Percentiles rank a stretch among this genome's conserved stretches.
phyloP scores from a whole-genome alignment of 2,888 invertebrate species.

The Drosophila borborema region DNA sequence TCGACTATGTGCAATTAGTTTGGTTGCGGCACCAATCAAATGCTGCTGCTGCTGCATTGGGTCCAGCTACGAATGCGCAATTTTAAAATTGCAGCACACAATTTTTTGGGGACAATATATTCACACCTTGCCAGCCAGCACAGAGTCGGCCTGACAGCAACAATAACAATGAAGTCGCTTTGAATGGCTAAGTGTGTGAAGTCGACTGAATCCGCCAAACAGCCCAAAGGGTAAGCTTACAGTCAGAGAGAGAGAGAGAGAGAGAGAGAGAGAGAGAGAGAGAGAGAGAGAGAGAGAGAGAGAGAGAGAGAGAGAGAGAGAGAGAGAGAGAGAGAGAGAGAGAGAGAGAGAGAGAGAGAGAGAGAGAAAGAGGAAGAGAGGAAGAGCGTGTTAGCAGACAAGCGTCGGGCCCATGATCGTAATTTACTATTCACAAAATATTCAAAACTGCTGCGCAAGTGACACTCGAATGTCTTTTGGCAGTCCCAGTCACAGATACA shows the following conservation, averaged over 20 bases:
- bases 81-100: conserved; percentile 53
- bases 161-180: conserved; percentile 31
- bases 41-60: conserved; percentile 31
- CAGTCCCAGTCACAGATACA: conserved; percentile 52
- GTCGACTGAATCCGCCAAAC: too few relatives aligned
- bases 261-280: too few relatives aligned
- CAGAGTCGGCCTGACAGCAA: conserved; percentile 2
- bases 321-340: too few relatives aligned
- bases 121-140: conserved; percentile 50
- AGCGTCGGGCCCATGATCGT: conserved; percentile 60
- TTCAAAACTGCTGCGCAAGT: conserved; percentile 76
- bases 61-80: conserved; percentile 48
- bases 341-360: too few relatives aligned
- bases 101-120: conserved; percentile 51
- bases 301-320: neutral
- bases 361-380: neutral
- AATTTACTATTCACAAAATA: conserved; percentile 78
- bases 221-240: neutral
- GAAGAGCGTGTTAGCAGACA: neutral
- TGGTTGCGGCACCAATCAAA: conserved; percentile 52
- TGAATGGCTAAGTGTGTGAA: conserved; percentile 40
- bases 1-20: conserved; percentile 50
- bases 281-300: neutral
- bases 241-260: too few relatives aligned
- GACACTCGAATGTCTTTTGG: conserved; percentile 76